A percentile compares a stretch with the other conserved stretches of the same genome.
Conservation (phyloP, 1,140 invertebrate species). For the Venustaconcha ellipsiformis region DNA sequence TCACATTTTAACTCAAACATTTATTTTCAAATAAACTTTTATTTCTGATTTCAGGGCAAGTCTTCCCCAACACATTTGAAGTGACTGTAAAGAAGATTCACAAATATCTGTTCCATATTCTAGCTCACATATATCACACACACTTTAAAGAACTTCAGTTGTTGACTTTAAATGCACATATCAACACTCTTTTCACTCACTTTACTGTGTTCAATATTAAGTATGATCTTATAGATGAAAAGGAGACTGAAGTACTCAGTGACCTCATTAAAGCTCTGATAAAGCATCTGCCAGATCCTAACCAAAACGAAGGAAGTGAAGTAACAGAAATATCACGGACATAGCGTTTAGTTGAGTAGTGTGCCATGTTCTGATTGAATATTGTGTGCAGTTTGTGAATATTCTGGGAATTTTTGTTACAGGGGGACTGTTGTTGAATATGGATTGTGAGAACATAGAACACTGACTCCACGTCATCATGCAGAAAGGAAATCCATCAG, state of each 20-base stretch:
- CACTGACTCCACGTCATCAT: too few relatives aligned
- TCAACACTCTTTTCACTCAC: conserved; percentile 97
- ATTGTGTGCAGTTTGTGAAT: too few relatives aligned
- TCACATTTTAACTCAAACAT: too few relatives aligned
- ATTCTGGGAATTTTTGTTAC: too few relatives aligned
- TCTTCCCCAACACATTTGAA: conserved; percentile 95
- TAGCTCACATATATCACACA: conserved; percentile 97
- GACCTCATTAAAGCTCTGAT: conserved; percentile 59
- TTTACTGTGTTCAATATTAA: conserved; percentile 87
- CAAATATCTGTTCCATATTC: conserved; percentile 95
- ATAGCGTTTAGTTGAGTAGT: conserved; percentile 20
- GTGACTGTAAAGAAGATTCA: conserved; percentile 95
- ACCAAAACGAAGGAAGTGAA: conserved; percentile 54
- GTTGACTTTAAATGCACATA: conserved; percentile 88
- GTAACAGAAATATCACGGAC: conserved; percentile 35
- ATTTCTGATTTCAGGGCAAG: conserved; percentile 79
- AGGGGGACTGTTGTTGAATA: too few relatives aligned
- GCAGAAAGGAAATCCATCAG: too few relatives aligned
- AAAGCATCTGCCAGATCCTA: conserved; percentile 55
- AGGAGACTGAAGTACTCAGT: conserved; percentile 94
- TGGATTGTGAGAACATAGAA: too few relatives aligned
- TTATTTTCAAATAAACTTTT: neutral
- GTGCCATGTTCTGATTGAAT: conserved; percentile 7
- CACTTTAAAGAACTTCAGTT: conserved; percentile 96
- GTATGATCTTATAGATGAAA: conserved; percentile 88